Evolutionary conservation across 2,888 invertebrate genomes (phyloP).

Genomic region (Odontocerum albicorne): DNA sequence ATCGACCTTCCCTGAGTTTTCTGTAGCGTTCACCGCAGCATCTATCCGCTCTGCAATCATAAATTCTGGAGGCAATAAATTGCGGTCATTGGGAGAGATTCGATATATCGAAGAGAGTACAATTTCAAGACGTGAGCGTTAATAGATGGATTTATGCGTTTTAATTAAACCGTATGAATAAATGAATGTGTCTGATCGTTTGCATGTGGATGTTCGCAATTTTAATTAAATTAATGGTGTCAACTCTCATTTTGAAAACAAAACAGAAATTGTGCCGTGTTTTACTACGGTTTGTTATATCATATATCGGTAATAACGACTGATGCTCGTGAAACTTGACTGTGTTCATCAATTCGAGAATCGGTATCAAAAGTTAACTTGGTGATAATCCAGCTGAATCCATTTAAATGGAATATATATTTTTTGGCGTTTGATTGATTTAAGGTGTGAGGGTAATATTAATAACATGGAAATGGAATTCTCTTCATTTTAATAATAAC

Average conservation of each 20-base stretch:
- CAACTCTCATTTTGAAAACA: slow-evolving; percentile 26
- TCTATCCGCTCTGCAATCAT: not conserved
- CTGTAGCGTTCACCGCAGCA: not conserved
- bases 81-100: not conserved
- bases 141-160: slow-evolving; percentile 31
- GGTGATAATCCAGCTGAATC: no score
- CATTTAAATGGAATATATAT: no score
- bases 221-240: slow-evolving; percentile 32
- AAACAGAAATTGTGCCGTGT: not conserved
- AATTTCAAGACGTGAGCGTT: slow-evolving; percentile 5
- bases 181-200: slow-evolving; percentile 30
- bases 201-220: slow-evolving; percentile 19
- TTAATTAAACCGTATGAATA: slow-evolving; percentile 33
- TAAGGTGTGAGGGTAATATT: no score
- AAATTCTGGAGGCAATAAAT: slow-evolving; percentile 2
- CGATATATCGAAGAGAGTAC: not conserved
- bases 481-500: no score
- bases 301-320: no score
- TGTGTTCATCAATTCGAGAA: no score
- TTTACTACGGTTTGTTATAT: no score
- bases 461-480: no score
- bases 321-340: no score
- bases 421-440: no score
- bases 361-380: no score
- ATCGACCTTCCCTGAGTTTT: not conserved